Evolutionary conservation across 2,888 invertebrate genomes (phyloP), one percentile per base, ranked within the genome.

Genomic region (Ormyrus pomaceus): DNA sequence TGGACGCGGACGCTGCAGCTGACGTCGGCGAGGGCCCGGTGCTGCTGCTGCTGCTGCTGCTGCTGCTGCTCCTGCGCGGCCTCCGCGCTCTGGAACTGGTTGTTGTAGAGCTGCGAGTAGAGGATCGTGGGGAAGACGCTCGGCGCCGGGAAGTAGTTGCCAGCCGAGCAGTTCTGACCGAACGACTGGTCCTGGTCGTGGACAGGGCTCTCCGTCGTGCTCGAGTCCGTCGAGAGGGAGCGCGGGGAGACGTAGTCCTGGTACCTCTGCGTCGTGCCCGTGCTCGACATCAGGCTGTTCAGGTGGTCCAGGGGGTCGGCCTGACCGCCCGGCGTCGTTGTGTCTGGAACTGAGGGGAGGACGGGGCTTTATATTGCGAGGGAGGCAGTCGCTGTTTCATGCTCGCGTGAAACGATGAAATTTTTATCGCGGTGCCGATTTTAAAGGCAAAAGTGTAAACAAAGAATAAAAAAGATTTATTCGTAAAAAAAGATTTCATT

Each of bases 51-150:
- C 46, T 66, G 75, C 19, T 74, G 62, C 6, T 62, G 74, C 10
- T 75, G 69, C 59, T 77, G 81, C 59, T 89, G 87, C 77, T 90
- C 89, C 62, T 90, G 89, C n/a, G 88, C 84, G 73, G 87, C 88
- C 78, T 90, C 90, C 5, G 88, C 86, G 82, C 87, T 90, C 80
- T 89, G 89, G 81, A 90, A 90, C 82, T 90, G 90, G 82, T 90
- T 91, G 5, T 96, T 95, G 86, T 96, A 96, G 34, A 96, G 91
- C 88, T 96, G 96, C 7, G 96, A 96, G 91, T 96, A 97, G 4
- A 97, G 92, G 83, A 96, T 91, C 86, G 96, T 96, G 2, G 96
- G 96, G 55, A 96, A 91, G 5, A 96, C 96, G 0, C 94, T 93
- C 10, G 92, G 91, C 90, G 94, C 93, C 83, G 94, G 91, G 45